Conservation (phyloP, 2,797 vertebrate species). For the Nyctibius grandis region DNA sequence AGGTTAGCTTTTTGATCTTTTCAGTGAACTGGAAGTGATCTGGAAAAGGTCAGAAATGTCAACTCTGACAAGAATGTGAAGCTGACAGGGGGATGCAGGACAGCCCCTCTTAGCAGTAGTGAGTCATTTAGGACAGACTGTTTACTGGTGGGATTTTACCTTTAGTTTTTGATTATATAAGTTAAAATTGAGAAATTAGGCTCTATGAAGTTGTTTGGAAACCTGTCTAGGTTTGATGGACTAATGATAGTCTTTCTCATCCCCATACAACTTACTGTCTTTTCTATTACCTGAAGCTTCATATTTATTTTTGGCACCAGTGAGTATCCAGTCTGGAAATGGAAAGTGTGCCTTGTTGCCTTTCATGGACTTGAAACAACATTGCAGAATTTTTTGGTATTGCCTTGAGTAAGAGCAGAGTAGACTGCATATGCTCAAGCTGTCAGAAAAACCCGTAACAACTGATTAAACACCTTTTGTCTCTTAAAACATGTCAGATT, state of each 20-base stretch:
- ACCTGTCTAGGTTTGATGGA: background rate
- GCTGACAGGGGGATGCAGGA: background rate
- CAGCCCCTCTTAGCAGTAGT: background rate
- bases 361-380: background rate
- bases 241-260: background rate
- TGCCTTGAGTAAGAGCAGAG: background rate
- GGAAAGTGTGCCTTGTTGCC: background rate
- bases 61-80: background rate
- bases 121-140: background rate
- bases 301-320: background rate
- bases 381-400: background rate
- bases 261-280: background rate
- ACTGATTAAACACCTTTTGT: conserved; percentile 47
- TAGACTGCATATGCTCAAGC: background rate
- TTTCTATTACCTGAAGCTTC: background rate
- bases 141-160: background rate
- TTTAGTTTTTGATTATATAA: background rate
- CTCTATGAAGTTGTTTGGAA: background rate
- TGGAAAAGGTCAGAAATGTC: background rate
- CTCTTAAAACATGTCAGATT: conserved; percentile 50
- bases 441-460: background rate
- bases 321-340: background rate
- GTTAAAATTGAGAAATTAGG: background rate
- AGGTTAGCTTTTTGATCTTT: background rate
- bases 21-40: background rate